Percentiles rank a stretch among this genome's conserved stretches.
phyloP scores from a whole-genome alignment of 2,797 vertebrate species.

The Kryptopterus vitreolus region DNA sequence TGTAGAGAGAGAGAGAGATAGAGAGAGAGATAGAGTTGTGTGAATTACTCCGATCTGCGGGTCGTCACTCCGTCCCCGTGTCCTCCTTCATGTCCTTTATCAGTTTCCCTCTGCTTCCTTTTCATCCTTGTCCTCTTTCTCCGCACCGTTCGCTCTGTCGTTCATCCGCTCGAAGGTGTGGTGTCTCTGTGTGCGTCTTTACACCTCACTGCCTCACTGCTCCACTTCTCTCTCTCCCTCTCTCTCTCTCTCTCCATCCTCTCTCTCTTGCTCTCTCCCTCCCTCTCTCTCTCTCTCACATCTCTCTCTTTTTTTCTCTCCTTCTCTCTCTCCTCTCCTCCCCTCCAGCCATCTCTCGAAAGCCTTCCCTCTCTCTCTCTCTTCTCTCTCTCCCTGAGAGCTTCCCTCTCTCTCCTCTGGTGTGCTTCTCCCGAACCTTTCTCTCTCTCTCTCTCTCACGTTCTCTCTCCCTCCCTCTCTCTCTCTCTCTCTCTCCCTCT shows the following conservation, averaged over 20 bases:
- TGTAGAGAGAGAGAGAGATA: too few species aligned
- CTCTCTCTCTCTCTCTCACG: background rate
- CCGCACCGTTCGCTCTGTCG: conserved; percentile 13
- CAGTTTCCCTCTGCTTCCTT: conserved; percentile 19
- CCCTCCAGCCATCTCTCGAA: conserved; percentile 16
- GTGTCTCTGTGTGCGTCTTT: conserved; percentile 14
- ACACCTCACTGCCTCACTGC: conserved; percentile 25
- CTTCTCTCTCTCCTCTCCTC: background rate
- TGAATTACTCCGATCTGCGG: background rate
- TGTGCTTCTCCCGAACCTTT: too few species aligned
- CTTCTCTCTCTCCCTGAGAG: conserved; percentile 25
- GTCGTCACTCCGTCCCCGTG: background rate
- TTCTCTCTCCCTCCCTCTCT: background rate
- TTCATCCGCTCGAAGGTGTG: conserved; percentile 2
- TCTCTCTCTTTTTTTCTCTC: background rate
- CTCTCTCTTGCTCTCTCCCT: conserved; percentile 32
- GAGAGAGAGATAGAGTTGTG: background rate
- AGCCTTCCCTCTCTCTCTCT: conserved; percentile 15
- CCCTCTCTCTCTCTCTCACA: background rate
- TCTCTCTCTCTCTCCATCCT: conserved; percentile 30
- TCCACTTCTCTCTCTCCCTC: conserved; percentile 25
- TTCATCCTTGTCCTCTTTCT: conserved; percentile 37
- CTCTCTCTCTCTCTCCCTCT: background rate
- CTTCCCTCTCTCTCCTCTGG: background rate
- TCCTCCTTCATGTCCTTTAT: background rate